Conservation (phyloP, 2,888 invertebrate genomes). For the Coremacera marginata region DNA sequence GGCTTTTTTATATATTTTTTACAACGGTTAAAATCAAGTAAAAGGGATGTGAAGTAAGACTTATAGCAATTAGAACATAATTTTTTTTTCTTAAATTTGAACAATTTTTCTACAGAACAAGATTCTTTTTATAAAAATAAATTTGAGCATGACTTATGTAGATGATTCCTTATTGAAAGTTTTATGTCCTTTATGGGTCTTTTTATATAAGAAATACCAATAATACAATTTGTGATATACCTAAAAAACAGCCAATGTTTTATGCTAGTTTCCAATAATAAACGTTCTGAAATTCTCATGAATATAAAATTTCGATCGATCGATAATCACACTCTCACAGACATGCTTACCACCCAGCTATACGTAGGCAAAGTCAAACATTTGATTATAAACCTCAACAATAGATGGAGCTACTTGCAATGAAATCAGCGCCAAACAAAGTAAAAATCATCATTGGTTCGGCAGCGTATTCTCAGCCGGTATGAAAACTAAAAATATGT, state of each 20-base stretch:
- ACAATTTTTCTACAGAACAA: too few species aligned
- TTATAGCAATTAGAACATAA: too few species aligned
- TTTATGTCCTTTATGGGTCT: too few species aligned
- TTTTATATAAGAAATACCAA: too few species aligned
- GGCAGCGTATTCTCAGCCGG: not conserved
- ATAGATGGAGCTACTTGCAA: conserved; percentile 61
- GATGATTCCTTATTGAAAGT: too few species aligned
- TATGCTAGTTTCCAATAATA: not conserved
- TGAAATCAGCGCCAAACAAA: conserved; percentile 55
- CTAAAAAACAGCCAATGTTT: not conserved
- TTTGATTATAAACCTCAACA: conserved; percentile 53
- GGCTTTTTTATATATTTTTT: too few species aligned
- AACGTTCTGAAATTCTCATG: not conserved
- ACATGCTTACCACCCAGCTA: not conserved
- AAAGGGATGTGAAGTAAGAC: too few species aligned
- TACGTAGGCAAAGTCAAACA: not conserved
- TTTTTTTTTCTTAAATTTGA: too few species aligned
- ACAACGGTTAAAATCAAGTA: too few species aligned
- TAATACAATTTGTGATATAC: too few species aligned
- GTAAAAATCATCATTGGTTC: conserved; percentile 29
- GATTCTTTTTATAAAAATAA: too few species aligned
- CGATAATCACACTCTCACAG: conserved; percentile 10
- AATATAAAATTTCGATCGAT: conserved; percentile 13
- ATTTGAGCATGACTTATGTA: too few species aligned
- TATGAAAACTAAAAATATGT: not conserved